These are phyloP conservation scores for Ptilorrhoa leucosticta DNA, from an alignment of 2,113 vertebrate genomes.

Conservation along the genomic window DNA sequence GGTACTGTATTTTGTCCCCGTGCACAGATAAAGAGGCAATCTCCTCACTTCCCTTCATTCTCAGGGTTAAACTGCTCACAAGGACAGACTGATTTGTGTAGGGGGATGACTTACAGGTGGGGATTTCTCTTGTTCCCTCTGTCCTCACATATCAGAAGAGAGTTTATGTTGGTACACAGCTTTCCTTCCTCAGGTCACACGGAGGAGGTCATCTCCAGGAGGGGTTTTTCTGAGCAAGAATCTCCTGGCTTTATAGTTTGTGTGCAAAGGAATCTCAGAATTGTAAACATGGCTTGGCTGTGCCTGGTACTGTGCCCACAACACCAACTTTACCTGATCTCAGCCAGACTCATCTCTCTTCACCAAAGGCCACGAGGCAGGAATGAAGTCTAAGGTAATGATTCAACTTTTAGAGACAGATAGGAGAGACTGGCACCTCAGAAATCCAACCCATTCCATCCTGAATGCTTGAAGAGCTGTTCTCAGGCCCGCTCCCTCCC, in stretches of 20 bases:
- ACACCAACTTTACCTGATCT: not conserved
- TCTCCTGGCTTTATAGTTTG: not conserved
- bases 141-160: not conserved
- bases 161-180: not conserved
- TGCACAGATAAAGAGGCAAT: not conserved
- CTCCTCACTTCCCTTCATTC: not conserved
- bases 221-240: not conserved
- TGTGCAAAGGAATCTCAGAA: not conserved
- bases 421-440: not conserved
- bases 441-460: not conserved
- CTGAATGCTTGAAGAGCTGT: not conserved
- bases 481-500: not conserved
- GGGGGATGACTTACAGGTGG: not conserved
- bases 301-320: not conserved
- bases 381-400: not conserved
- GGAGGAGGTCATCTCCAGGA: not conserved
- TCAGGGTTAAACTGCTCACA: not conserved
- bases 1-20: not conserved
- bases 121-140: not conserved
- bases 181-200: not conserved
- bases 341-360: not conserved
- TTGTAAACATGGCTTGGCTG: not conserved
- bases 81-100: not conserved
- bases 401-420: not conserved
- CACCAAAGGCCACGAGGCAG: not conserved